phyloP scores from a whole-genome alignment of 92 coral and sea anemone species.

The Zoanthus solanderi region DNA sequence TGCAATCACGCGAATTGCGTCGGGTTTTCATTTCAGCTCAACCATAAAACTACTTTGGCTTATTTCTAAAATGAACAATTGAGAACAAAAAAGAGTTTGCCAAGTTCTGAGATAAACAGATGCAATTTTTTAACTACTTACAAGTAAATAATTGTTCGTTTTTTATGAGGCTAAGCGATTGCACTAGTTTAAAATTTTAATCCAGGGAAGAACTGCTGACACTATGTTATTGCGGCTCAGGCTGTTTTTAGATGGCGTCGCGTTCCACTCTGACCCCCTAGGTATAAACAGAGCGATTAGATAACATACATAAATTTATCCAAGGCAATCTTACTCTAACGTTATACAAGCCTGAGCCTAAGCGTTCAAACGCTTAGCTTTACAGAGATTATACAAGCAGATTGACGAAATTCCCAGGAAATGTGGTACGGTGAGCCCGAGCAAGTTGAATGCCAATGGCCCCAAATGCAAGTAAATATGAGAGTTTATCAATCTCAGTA shows the following conservation, averaged over 20 bases:
- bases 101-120: neutral
- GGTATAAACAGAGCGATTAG: conserved; percentile 53
- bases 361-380: neutral
- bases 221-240: neutral
- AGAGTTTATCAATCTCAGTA: conserved; percentile 61
- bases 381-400: neutral
- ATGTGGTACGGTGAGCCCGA: conserved; percentile 33
- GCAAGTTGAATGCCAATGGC: conserved; percentile 8
- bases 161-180: neutral
- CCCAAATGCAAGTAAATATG: conserved; percentile 30
- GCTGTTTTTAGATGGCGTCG: neutral
- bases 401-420: neutral
- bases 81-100: neutral
- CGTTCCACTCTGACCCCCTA: conserved; percentile 77
- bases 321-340: conserved; percentile 9
- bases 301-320: conserved; percentile 52
- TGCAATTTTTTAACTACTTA: neutral
- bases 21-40: neutral
- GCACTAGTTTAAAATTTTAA: neutral
- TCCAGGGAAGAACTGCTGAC: conserved; percentile 11
- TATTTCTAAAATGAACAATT: neutral
- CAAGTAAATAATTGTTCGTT: neutral
- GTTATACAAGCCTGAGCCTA: neutral
- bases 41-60: neutral
- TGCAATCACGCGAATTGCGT: conserved; percentile 18